These are phyloP conservation scores for Hypothenemus hampei DNA, from an alignment of 1,140 invertebrate species.

Conservation along the genomic window DNA sequence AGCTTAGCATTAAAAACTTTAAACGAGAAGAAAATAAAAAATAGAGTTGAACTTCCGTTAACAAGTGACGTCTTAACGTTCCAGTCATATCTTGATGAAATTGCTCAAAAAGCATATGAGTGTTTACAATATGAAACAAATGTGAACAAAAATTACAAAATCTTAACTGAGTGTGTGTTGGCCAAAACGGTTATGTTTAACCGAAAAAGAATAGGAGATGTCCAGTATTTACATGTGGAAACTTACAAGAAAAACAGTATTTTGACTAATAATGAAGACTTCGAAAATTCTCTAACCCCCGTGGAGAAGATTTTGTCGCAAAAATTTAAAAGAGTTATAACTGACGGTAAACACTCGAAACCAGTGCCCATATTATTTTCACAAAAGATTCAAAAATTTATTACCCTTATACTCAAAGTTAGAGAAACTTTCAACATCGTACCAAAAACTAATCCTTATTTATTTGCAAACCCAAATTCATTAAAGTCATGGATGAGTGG, in stretches of 20 bases:
- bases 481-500: too few relatives aligned
- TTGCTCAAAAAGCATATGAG: constrained; percentile 8
- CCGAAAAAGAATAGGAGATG: constrained; percentile 23
- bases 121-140: constrained; percentile 13
- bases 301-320: constrained; percentile 19
- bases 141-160: constrained; percentile 5
- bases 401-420: too few relatives aligned
- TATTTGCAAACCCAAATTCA: too few relatives aligned
- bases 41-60: constrained; percentile 24
- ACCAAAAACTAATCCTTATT: too few relatives aligned
- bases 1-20: constrained; percentile 32
- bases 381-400: constrained; percentile 15
- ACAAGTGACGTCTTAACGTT: constrained; percentile 27
- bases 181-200: constrained; percentile 23
- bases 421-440: too few relatives aligned
- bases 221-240: constrained; percentile 21
- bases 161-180: constrained; percentile 17
- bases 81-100: constrained; percentile 21
- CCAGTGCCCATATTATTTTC: constrained; percentile 29
- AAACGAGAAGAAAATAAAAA: constrained; percentile 30
- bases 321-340: constrained; percentile 28
- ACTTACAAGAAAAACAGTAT: not conserved
- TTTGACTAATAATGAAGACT: constrained; percentile 18
- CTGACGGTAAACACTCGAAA: constrained; percentile 22
- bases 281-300: constrained; percentile 11